Conservation (phyloP, 1,140 invertebrate species). For the Hycleus cichorii region DNA sequence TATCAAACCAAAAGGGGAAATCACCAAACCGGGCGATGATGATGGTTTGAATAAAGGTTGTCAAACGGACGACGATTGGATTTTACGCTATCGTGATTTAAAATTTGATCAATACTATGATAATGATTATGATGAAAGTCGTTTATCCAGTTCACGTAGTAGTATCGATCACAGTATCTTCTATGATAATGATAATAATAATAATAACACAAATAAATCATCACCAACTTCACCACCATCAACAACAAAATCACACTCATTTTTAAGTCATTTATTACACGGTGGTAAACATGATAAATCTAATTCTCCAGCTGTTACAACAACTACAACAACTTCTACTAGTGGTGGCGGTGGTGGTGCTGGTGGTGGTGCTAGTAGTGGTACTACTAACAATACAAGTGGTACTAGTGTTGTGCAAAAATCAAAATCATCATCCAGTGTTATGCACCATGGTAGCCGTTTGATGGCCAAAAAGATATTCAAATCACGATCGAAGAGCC, state of each 20-base stretch:
- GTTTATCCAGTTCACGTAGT: slow-evolving; percentile 48
- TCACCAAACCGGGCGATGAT: slow-evolving; percentile 62
- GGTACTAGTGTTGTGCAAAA: slow-evolving; percentile 60
- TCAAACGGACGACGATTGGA: slow-evolving; percentile 69
- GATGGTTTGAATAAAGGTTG: slow-evolving; percentile 63
- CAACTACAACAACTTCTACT: background rate
- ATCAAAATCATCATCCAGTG: slow-evolving; percentile 76
- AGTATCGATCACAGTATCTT: slow-evolving; percentile 35
- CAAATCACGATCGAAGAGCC: slow-evolving; percentile 71
- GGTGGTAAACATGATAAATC: slow-evolving; percentile 48
- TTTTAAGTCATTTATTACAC: slow-evolving; percentile 58
- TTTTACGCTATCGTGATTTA: slow-evolving; percentile 43
- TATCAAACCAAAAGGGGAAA: slow-evolving; percentile 72
- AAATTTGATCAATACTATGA: slow-evolving; percentile 33
- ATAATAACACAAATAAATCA: slow-evolving; percentile 23
- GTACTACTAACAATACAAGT: background rate
- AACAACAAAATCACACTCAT: slow-evolving; percentile 51
- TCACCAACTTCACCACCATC: slow-evolving; percentile 43
- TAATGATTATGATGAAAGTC: slow-evolving; percentile 33
- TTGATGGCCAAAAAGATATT: slow-evolving; percentile 77
- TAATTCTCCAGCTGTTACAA: slow-evolving; percentile 23
- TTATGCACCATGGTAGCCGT: slow-evolving; percentile 64
- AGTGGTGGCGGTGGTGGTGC: slow-evolving; percentile 1
- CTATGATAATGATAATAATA: slow-evolving; percentile 43
- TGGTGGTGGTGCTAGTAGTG: background rate